Base-by-base conservation (phyloP, 2,888 invertebrate genomes). In the Pemphredon lugubris region DNA sequence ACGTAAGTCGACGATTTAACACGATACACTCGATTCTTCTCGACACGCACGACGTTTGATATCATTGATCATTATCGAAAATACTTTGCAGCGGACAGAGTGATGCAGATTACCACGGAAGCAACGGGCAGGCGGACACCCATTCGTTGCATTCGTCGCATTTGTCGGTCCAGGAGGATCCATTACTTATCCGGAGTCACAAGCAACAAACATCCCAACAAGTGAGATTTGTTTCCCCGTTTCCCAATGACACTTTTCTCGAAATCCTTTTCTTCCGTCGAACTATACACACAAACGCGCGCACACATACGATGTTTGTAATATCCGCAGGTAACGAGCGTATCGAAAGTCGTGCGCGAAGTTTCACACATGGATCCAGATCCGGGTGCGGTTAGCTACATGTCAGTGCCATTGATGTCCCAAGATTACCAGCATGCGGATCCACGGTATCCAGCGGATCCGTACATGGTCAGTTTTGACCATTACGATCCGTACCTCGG, bases 331-430 rank as follows among this genome's bases (percentile, higher is more conserved):
- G 93, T 94, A 84, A 94, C 94, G 65, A 94, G 94, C 30, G 93
- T 94, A 72, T 94, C 94, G 61, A 94, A 94, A 90, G 93, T 94
- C 47, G 93, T 94, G 44, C 92, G 93, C 72, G 94, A 94, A 87
- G 93, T 93, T 50, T 90, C 91, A 59, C 92, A 92, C 85, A 91
- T 92, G 90, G 92, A 92, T 74, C 92, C 92, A 58, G 92, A 92
- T 85, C 91, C 89, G 44, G 89, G 88, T 2, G 87, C 88, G 20
- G 89, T 89, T 47, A 89, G 87, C 75, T 89, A 89, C 81, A 89
- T 89, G 83, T 88, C 89, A 39, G 88, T 89, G 84, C 89, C 89
- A 50, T 73, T 89, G 79, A 89, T 89, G 88, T 86, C 89, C 2
- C 89, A 89, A 67, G 89, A 89, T 20, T 89, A 89, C 73, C 87